Evolutionary conservation across 2,797 vertebrate species (phyloP).

Genomic region (Pachyuromys duprasi): DNA sequence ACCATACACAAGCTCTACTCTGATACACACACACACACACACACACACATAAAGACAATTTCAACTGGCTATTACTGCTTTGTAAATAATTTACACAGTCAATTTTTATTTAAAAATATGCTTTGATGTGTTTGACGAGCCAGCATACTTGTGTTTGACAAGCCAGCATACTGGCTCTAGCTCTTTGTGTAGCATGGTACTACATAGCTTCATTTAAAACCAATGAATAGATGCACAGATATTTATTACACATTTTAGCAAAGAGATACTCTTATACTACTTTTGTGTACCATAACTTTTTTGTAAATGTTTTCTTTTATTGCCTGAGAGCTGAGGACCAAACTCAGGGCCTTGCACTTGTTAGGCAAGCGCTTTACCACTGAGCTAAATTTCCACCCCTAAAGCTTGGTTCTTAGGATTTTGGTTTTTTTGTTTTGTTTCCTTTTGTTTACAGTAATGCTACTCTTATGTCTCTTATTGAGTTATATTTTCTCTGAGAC

Average conservation of each 20-base stretch:
- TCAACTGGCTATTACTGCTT: not conserved
- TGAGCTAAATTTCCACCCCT: not conserved
- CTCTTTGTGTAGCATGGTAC: constrained; percentile 95
- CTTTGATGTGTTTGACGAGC: constrained; percentile 86
- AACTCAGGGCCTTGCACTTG: not conserved
- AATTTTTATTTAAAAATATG: not conserved
- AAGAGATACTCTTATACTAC: constrained; percentile 92
- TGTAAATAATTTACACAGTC: not conserved
- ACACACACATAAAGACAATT: not conserved
- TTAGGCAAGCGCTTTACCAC: not conserved
- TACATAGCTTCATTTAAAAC: constrained; percentile 91
- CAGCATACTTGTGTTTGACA: no score
- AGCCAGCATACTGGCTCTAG: constrained; percentile 94
- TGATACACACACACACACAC: constrained; percentile 74
- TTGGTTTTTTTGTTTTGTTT: no score
- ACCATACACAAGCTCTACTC: constrained; percentile 88
- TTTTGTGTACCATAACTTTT: constrained; percentile 84
- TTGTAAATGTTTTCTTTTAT: constrained; percentile 82
- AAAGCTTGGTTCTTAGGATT: not conserved
- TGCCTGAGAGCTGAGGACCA: not conserved
- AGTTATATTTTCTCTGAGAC: not conserved
- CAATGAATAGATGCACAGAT: constrained; percentile 82
- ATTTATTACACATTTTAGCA: constrained; percentile 99
- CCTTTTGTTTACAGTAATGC: not conserved
- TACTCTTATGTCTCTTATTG: not conserved